Conservation (phyloP, 1,140 invertebrate genomes). For the Drosophila gunungcola region DNA sequence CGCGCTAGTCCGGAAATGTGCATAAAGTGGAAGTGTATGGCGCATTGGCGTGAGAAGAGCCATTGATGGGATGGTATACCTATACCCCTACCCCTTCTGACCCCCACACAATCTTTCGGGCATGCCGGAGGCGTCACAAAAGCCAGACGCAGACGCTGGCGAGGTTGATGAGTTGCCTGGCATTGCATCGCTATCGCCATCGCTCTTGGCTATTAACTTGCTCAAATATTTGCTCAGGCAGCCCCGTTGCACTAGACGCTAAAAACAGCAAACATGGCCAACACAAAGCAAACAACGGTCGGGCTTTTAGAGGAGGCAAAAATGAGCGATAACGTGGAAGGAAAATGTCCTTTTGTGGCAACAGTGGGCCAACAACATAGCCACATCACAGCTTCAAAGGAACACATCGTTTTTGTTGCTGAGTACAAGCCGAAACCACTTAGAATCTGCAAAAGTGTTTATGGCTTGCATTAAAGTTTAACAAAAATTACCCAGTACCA, state of each 20-base stretch:
- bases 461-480: background rate
- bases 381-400: slow-evolving; percentile 22
- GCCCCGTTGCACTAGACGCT: slow-evolving; percentile 65
- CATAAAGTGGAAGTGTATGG: slow-evolving; percentile 81
- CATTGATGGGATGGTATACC: slow-evolving; percentile 27
- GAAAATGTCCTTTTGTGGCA: slow-evolving; percentile 34
- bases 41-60: slow-evolving; percentile 55
- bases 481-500: background rate
- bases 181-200: slow-evolving; percentile 39
- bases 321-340: slow-evolving; percentile 31
- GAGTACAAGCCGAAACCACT: slow-evolving; percentile 4
- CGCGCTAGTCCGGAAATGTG: slow-evolving; percentile 70
- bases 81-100: background rate
- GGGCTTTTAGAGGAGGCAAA: slow-evolving; percentile 31
- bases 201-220: slow-evolving; percentile 77
- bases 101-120: slow-evolving; percentile 7
- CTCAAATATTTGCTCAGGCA: slow-evolving; percentile 75
- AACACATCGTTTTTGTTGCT: slow-evolving; percentile 16
- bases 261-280: slow-evolving; percentile 63
- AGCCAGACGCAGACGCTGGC: slow-evolving; percentile 44
- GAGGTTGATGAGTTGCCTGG: slow-evolving; percentile 58
- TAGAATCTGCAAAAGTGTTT: background rate
- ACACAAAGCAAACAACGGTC: slow-evolving; percentile 51
- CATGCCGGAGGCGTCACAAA: slow-evolving; percentile 37
- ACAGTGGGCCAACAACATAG: slow-evolving; percentile 26